Conservation (phyloP, 2,113 vertebrate species). For the Sarotherodon lohbergeri region DNA sequence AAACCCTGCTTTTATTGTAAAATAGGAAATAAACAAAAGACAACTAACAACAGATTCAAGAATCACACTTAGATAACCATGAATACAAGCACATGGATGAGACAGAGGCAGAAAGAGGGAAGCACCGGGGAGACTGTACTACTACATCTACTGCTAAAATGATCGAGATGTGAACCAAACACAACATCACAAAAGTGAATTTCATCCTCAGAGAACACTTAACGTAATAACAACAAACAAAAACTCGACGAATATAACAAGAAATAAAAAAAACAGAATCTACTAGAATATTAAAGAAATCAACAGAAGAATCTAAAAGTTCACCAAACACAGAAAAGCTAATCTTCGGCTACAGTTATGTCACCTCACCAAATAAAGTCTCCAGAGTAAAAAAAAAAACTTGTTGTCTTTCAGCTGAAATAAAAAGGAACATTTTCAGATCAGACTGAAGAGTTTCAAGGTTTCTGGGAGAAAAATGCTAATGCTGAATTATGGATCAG, state of each 20-base stretch:
- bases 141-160: background rate
- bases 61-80: background rate
- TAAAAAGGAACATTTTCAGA: conserved; percentile 30
- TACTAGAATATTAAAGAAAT: background rate
- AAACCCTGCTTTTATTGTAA: background rate
- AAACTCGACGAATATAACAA: accelerated
- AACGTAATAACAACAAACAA: accelerated
- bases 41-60: background rate
- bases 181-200: background rate
- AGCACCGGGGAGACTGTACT: accelerated
- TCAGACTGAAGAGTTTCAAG: conserved; percentile 42
- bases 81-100: too few species aligned
- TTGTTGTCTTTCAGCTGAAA: background rate
- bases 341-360: background rate
- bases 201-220: background rate
- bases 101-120: background rate
- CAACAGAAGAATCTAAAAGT: background rate
- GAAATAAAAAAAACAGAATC: accelerated
- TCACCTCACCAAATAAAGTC: background rate
- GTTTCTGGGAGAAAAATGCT: conserved; percentile 64
- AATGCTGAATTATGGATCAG: conserved; percentile 74
- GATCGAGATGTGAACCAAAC: background rate
- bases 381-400: background rate
- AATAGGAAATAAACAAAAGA: background rate
- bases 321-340: background rate